These are phyloP conservation scores for Falco concolor DNA, from an alignment of 2,797 vertebrate genomes.

Conservation along the genomic window DNA sequence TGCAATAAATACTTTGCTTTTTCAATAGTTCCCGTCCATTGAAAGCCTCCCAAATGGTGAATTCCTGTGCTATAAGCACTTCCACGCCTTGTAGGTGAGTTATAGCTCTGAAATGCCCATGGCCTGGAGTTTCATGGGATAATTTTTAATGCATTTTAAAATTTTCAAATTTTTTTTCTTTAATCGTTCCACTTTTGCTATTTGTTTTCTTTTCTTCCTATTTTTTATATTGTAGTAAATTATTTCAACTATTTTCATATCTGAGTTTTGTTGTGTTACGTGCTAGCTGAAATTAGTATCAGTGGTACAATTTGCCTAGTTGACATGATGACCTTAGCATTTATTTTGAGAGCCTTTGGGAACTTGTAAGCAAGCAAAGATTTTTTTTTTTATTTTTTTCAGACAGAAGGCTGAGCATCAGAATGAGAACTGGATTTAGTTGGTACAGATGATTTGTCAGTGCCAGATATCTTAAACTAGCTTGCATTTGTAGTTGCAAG, in stretches of 20 bases:
- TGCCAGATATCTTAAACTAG: neutral
- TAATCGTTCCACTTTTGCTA: neutral
- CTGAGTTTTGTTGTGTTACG: neutral
- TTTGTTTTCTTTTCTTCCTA: neutral
- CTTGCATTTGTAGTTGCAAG: neutral
- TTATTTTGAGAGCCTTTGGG: neutral
- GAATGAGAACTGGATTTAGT: neutral
- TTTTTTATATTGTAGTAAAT: conserved; percentile 10
- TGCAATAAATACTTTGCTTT: conserved; percentile 55
- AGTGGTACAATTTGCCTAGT: neutral
- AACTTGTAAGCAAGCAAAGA: neutral
- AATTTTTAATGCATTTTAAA: conserved; percentile 26
- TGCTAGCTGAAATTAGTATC: neutral
- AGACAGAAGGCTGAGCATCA: neutral
- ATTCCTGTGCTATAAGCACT: conserved; percentile 78
- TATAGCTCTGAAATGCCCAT: conserved; percentile 11
- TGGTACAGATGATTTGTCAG: neutral
- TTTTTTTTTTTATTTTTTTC: neutral
- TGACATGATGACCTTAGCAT: neutral
- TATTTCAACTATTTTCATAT: neutral
- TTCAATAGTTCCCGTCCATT: conserved; percentile 86
- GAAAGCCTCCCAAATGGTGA: conserved; percentile 88
- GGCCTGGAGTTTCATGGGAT: neutral
- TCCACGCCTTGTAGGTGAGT: conserved; percentile 78
- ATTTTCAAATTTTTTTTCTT: neutral